Percentiles rank a stretch among this genome's conserved stretches.
These are phyloP conservation scores for Sarotherodon lohbergeri DNA, from an alignment of 2,113 vertebrate genomes.

Conservation along the genomic window DNA sequence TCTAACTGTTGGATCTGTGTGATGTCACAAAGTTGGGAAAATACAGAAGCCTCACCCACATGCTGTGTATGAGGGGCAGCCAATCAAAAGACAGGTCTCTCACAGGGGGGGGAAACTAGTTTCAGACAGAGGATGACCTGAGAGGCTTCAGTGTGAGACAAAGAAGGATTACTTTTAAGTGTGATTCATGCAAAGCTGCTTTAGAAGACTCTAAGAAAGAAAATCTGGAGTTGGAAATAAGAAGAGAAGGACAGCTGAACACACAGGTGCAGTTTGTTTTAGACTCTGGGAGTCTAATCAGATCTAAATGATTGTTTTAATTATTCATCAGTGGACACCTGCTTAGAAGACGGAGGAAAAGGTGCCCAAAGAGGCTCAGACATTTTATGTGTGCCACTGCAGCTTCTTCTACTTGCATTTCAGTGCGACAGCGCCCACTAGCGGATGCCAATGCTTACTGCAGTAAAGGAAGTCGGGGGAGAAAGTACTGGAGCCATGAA, in stretches of 20 bases:
- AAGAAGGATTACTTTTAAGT: not conserved
- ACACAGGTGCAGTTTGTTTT: not conserved
- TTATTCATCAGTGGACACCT: not conserved
- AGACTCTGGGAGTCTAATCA: not conserved
- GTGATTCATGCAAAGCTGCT: not conserved
- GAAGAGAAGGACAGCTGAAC: not conserved
- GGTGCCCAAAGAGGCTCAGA: not conserved
- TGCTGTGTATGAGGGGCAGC: not conserved
- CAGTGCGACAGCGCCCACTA: not conserved
- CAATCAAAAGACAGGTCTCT: not conserved
- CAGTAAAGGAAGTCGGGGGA: not conserved
- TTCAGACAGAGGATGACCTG: not conserved
- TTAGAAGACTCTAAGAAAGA: not conserved
- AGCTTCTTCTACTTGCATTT: not conserved
- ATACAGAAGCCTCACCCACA: not conserved
- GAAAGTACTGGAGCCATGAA: not conserved
- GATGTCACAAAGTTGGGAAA: not conserved
- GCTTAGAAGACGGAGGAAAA: not conserved
- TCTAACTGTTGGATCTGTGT: not conserved
- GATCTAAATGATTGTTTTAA: not conserved
- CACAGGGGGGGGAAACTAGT: not conserved
- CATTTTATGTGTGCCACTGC: not conserved
- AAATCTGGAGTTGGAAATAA: not conserved
- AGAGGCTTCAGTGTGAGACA: not conserved
- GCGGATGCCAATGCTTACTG: not conserved